These are phyloP conservation scores for Mionectes macconnelli DNA, from an alignment of 2,113 vertebrate genomes.

Conservation along the genomic window DNA sequence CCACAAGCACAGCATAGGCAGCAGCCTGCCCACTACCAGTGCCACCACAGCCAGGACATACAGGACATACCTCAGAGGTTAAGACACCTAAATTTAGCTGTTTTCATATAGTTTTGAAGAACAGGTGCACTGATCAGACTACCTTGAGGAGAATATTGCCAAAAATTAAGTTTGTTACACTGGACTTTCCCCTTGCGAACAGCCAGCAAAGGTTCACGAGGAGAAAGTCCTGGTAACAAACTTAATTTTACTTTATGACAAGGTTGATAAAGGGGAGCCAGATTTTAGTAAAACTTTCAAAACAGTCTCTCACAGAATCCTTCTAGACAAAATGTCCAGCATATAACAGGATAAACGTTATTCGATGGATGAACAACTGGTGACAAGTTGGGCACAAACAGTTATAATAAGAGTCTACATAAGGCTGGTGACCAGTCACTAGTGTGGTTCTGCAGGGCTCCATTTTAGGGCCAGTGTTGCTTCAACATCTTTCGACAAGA, in stretches of 20 bases:
- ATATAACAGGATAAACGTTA: not conserved
- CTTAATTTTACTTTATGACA: not conserved
- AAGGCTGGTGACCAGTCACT: too few relatives aligned
- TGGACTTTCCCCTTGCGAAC: accelerated
- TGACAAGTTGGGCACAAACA: not conserved
- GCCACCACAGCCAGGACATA: not conserved
- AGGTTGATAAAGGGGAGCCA: not conserved
- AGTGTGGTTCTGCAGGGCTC: not conserved
- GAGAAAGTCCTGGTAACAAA: not conserved
- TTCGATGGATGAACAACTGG: not conserved
- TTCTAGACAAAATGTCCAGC: not conserved
- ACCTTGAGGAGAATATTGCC: not conserved
- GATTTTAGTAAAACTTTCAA: not conserved
- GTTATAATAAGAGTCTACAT: not conserved
- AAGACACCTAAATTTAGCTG: not conserved
- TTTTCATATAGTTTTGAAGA: not conserved
- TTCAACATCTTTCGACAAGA: not conserved
- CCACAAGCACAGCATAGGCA: not conserved
- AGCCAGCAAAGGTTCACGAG: accelerated
- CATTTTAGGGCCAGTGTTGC: not conserved
- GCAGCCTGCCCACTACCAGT: not conserved
- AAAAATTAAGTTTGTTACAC: not conserved
- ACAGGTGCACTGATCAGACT: not conserved
- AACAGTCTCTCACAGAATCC: not conserved
- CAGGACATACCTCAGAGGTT: not conserved